phyloP scores from a whole-genome alignment of 2,113 vertebrate species.

The Irena cyanogastra region DNA sequence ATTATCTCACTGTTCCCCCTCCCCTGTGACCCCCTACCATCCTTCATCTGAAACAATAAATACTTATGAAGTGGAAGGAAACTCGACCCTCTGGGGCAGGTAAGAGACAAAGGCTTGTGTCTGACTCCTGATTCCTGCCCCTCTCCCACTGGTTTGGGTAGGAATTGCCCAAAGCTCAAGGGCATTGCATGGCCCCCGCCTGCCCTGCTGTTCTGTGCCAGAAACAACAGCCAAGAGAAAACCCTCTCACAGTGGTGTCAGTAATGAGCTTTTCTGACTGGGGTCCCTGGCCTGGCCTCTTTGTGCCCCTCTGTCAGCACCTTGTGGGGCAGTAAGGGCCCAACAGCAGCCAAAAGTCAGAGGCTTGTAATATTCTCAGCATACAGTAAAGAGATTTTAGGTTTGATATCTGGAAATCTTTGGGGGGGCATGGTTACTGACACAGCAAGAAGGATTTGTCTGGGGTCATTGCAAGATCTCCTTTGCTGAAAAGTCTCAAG shows the following conservation, averaged over 20 bases:
- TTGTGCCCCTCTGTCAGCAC: not conserved
- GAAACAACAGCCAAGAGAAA: slow-evolving; percentile 37
- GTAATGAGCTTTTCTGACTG: not conserved
- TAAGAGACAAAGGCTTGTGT: slow-evolving; percentile 55
- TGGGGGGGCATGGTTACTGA: not conserved
- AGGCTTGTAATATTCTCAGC: not conserved
- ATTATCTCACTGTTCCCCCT: slow-evolving; percentile 27
- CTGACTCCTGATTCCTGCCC: slow-evolving; percentile 19
- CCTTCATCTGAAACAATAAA: slow-evolving; percentile 63
- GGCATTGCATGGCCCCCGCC: not conserved
- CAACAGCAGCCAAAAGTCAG: not conserved
- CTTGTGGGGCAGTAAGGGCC: not conserved
- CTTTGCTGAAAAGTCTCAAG: not conserved
- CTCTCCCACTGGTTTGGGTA: not conserved
- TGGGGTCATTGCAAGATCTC: not conserved
- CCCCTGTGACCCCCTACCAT: slow-evolving; percentile 16
- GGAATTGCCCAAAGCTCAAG: slow-evolving; percentile 1
- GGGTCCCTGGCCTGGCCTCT: not conserved
- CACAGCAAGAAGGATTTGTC: not conserved
- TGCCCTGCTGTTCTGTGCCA: slow-evolving; percentile 1
- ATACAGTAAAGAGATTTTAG: not conserved
- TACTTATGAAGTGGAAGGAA: slow-evolving; percentile 60
- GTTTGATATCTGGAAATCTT: not conserved
- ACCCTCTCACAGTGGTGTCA: not conserved
- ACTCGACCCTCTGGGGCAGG: slow-evolving; percentile 56